Evolutionary conservation across 2,888 invertebrate genomes (phyloP).

Genomic region (Luperina testacea): DNA sequence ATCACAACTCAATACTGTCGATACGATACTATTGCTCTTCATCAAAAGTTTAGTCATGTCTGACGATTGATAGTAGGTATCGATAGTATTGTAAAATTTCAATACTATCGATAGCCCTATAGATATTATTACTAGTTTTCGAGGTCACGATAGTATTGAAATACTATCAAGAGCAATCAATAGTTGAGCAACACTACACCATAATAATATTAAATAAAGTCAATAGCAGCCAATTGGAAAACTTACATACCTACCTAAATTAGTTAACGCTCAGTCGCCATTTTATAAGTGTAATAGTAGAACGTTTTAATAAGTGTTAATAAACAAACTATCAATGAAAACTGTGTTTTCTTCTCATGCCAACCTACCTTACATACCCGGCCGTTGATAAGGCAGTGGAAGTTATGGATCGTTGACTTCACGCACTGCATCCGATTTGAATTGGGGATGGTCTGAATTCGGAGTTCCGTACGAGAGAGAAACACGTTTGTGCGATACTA

Average conservation of each 20-base stretch:
- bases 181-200: conserved; percentile 16
- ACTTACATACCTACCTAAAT: conserved; percentile 67
- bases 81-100: too few species aligned
- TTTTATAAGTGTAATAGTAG: conserved; percentile 86
- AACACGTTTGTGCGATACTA: too few species aligned
- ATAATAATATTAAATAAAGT: conserved; percentile 64
- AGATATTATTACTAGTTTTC: too few species aligned
- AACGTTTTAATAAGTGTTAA: conserved; percentile 86
- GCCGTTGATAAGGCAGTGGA: not conserved
- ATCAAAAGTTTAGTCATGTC: too few species aligned
- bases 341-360: conserved; percentile 25
- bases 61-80: too few species aligned
- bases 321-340: conserved; percentile 80
- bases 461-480: not conserved
- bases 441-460: not conserved
- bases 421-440: not conserved
- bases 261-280: conserved; percentile 79
- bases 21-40: too few species aligned
- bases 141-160: too few species aligned
- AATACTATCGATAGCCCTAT: too few species aligned
- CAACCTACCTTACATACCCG: not conserved
- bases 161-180: too few species aligned
- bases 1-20: too few species aligned
- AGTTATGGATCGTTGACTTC: not conserved
- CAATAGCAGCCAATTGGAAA: conserved; percentile 74